Percentiles rank a stretch among this genome's conserved stretches.
Evolutionary conservation across 2,888 invertebrate species (phyloP).

Genomic region (Eupithecia insigniata): DNA sequence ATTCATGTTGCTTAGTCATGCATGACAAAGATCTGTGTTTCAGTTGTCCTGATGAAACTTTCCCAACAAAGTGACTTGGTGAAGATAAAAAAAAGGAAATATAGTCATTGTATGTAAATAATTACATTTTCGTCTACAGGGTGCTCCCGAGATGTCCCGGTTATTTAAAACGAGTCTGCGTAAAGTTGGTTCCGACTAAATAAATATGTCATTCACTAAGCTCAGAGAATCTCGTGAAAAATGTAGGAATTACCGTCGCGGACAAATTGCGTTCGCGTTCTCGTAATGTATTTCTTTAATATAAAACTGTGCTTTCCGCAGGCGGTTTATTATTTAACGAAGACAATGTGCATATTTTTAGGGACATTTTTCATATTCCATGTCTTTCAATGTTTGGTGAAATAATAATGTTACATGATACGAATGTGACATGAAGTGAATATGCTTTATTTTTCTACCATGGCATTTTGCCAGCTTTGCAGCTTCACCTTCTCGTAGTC

Average conservation of each 20-base stretch:
- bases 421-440: too few relatives aligned
- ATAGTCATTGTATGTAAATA: constrained; percentile 1
- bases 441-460: too few relatives aligned
- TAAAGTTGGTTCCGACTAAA: constrained; percentile 46
- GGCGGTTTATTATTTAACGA: not conserved
- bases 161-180: constrained; percentile 29
- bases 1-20: not conserved
- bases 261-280: constrained; percentile 54
- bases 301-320: not conserved
- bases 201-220: constrained; percentile 52
- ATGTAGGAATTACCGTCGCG: constrained; percentile 52
- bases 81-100: constrained; percentile 4
- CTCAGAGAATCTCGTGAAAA: constrained; percentile 55
- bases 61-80: not conserved
- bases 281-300: not conserved
- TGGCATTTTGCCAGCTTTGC: too few relatives aligned
- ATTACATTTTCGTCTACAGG: constrained; percentile 10
- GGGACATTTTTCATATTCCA: too few relatives aligned
- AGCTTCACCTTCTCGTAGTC: too few relatives aligned
- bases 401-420: too few relatives aligned
- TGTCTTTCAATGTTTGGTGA: too few relatives aligned
- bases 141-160: constrained; percentile 15
- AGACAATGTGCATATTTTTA: not conserved
- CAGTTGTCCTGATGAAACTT: not conserved
- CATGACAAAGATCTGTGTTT: not conserved